Conservation (phyloP, 2,888 invertebrate genomes). For the Augiades crinisus region DNA sequence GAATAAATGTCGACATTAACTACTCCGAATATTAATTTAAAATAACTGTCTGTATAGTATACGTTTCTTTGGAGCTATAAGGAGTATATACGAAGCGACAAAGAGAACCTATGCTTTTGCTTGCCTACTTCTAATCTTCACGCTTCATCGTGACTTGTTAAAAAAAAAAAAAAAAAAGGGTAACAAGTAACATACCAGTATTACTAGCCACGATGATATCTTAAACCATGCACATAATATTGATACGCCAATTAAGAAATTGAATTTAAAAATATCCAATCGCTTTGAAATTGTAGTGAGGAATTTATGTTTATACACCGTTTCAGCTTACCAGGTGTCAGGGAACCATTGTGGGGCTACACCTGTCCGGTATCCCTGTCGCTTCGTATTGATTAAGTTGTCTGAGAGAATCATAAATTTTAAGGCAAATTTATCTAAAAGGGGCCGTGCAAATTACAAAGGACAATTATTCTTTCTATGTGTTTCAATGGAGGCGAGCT, state of each 20-base stretch:
- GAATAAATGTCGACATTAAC: background rate
- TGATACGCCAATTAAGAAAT: conserved; percentile 20
- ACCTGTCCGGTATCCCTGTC: conserved; percentile 2
- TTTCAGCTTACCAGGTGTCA: conserved; percentile 12
- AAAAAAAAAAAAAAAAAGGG: background rate
- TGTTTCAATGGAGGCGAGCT: too few species aligned
- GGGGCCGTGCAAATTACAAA: too few species aligned
- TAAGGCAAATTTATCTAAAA: conserved; percentile 2
- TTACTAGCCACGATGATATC: conserved; percentile 2
- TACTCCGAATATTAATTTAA: too few species aligned
- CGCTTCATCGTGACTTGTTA: too few species aligned
- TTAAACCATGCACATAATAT: conserved; percentile 14
- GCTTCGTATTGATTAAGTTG: conserved; percentile 16
- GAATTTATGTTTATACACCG: conserved; percentile 11
- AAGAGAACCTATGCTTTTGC: too few species aligned
- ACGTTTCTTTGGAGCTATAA: too few species aligned
- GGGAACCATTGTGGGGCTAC: conserved; percentile 3
- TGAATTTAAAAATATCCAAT: conserved; percentile 12
- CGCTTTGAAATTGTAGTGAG: background rate
- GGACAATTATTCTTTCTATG: too few species aligned
- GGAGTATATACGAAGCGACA: too few species aligned
- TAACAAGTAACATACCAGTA: background rate
- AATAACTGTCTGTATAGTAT: too few species aligned
- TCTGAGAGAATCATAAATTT: conserved; percentile 12
- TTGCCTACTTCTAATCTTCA: too few species aligned